Base-by-base conservation (phyloP, 92 coral and sea anemone genomes). In the Epizoanthus fatuus region DNA sequence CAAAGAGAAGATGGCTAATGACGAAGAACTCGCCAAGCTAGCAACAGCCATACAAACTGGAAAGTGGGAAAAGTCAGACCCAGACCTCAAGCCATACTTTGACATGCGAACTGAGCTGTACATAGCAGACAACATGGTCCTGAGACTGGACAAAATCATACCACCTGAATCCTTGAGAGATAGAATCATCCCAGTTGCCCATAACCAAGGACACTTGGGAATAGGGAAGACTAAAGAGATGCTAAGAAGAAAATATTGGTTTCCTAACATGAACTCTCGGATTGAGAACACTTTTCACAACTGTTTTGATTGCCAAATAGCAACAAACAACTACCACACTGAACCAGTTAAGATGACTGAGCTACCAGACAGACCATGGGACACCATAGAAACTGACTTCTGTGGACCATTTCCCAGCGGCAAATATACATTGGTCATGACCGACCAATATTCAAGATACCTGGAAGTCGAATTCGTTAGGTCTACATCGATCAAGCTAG, bases 371-470 rank as follows among this genome's bases (percentile, higher is more conserved):
- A 79, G 63, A 72, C 38, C 84, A 60, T 40, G 45, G 0, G 45
- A 22, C 45, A 40, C 45, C 58, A 71, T 72, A 70, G 87, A 84
- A 84, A 20, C 52, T 17, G 87, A 72, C 70, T 84, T 84, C 83
- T 84, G 87, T 44, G 83, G 87, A 19, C 87, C 87, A 29, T 84
- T 84, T 69, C 77, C 86, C 52, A 81, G 45, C 29, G 19, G 40
- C 7, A 60, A 81, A 38, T 81, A 81, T 17, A 81, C 72, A 42
- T 19, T 84, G 68, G 87, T 84, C 37, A 14, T 85, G 38, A 85
- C 89, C n/a, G 75, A 85, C 84, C 89, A 85, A 63, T 85, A 56
- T 47, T 85, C 89, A 32, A 58, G 89, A 59, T 85, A 85, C 67
- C 84, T 74, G 10, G 89, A 85, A 45, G 84, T 75, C 6, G 84